Evolutionary conservation across 2,888 invertebrate species (phyloP).

Genomic region (Melieria picta): DNA sequence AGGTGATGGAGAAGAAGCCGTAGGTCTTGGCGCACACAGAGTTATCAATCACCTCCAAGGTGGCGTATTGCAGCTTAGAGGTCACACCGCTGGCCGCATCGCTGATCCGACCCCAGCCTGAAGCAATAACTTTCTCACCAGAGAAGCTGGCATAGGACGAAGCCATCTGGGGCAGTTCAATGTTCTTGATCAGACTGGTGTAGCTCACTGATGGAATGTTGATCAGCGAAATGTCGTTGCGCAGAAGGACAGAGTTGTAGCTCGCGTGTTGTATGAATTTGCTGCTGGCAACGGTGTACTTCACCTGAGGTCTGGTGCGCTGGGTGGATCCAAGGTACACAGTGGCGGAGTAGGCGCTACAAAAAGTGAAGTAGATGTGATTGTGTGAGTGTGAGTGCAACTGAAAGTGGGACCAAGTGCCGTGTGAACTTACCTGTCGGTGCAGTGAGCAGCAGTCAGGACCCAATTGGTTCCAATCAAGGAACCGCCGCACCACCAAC

Average conservation of each 20-base stretch:
- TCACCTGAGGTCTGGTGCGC: constrained; percentile 41
- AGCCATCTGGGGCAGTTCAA: constrained; percentile 44
- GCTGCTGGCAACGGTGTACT: constrained; percentile 39
- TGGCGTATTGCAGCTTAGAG: constrained; percentile 37
- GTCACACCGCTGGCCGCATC: constrained; percentile 1
- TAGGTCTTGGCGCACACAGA: constrained; percentile 44
- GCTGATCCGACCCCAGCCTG: constrained; percentile 54
- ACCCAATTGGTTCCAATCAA: not conserved
- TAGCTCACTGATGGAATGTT: constrained; percentile 51
- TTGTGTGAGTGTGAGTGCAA: constrained; percentile 48
- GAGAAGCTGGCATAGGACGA: constrained; percentile 45
- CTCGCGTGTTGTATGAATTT: constrained; percentile 54
- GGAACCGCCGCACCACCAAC: constrained; percentile 10
- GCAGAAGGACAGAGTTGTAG: constrained; percentile 50
- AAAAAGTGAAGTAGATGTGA: not conserved
- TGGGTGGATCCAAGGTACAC: constrained; percentile 50
- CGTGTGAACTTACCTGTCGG: constrained; percentile 33
- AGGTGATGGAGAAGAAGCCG: constrained; percentile 37
- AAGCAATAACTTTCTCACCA: constrained; percentile 48
- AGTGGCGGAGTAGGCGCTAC: constrained; percentile 44
- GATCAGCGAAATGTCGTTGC: constrained; percentile 56
- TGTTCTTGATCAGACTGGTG: constrained; percentile 6
- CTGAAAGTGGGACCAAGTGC: too few relatives aligned
- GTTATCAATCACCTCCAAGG: constrained; percentile 48
- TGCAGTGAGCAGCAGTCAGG: constrained; percentile 15